Evolutionary conservation across 1,140 invertebrate species (phyloP).

Genomic region (Monochamus saltuarius): DNA sequence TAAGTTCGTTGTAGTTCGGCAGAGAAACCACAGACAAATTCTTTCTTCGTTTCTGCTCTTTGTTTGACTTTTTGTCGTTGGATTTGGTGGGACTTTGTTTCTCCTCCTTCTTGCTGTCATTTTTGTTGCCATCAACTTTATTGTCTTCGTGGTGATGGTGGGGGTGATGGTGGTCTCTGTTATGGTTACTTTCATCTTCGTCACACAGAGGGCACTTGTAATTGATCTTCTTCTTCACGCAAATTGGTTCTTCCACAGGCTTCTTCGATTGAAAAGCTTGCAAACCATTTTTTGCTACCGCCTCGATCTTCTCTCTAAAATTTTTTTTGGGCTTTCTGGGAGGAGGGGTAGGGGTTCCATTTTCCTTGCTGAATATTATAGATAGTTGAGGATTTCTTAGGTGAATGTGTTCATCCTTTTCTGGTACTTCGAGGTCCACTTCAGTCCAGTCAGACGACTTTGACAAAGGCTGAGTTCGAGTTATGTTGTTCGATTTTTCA

Average conservation of each 20-base stretch:
- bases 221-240: slow-evolving; percentile 46
- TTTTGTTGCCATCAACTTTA: slow-evolving; percentile 25
- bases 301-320: slow-evolving; percentile 44
- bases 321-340: slow-evolving; percentile 38
- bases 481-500: slow-evolving; percentile 30
- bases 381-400: slow-evolving; percentile 50
- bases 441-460: slow-evolving; percentile 59
- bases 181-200: slow-evolving; percentile 34
- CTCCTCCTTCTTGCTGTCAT: slow-evolving; percentile 18
- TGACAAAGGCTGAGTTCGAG: slow-evolving; percentile 37
- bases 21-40: slow-evolving; percentile 54
- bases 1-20: slow-evolving; percentile 57
- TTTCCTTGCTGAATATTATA: slow-evolving; percentile 52
- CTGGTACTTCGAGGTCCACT: slow-evolving; percentile 57
- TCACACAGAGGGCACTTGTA: slow-evolving; percentile 43
- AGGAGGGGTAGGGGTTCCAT: slow-evolving; percentile 45
- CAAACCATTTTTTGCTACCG: slow-evolving; percentile 41
- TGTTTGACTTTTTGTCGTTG: slow-evolving; percentile 3
- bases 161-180: slow-evolving; percentile 40
- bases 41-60: slow-evolving; percentile 30
- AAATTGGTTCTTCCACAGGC: slow-evolving; percentile 43
- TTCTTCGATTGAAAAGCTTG: slow-evolving; percentile 41
- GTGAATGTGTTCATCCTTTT: slow-evolving; percentile 34
- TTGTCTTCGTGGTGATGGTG: slow-evolving; percentile 13
- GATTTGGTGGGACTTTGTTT: slow-evolving; percentile 16